Conservation (phyloP, 2,888 invertebrate species). For the Agrochola lota region DNA sequence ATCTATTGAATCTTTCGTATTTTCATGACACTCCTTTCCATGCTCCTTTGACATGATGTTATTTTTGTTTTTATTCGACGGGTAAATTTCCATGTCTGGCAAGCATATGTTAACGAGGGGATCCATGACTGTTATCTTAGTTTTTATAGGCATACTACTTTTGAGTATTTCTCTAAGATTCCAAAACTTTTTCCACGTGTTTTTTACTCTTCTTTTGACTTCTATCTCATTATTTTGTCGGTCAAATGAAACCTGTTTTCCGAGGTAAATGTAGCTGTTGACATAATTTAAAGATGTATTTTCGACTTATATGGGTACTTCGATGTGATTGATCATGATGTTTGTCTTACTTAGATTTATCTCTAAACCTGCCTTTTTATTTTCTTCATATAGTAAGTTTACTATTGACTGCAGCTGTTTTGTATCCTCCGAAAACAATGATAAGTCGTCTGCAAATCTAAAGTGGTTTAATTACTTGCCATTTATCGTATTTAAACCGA, state of each 20-base stretch:
- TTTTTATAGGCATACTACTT: too few relatives aligned
- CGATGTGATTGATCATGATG: slow-evolving; percentile 2
- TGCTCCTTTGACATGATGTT: too few relatives aligned
- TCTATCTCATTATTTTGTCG: neutral
- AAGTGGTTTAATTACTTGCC: neutral
- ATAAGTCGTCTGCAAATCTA: neutral
- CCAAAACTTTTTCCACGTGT: neutral
- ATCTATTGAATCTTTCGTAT: too few relatives aligned
- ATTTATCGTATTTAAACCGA: neutral
- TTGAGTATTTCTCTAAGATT: too few relatives aligned
- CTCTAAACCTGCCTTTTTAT: neutral
- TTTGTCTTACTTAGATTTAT: neutral
- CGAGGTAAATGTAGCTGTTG: neutral
- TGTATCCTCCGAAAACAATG: neutral
- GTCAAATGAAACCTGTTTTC: neutral
- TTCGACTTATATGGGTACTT: neutral
- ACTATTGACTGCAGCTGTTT: neutral
- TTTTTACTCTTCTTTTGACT: neutral
- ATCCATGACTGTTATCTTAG: too few relatives aligned
- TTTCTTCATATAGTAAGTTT: neutral
- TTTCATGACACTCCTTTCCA: too few relatives aligned
- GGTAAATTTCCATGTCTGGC: too few relatives aligned
- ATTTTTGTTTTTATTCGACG: too few relatives aligned
- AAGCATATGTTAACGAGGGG: too few relatives aligned
- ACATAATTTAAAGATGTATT: neutral